Percentiles rank a stretch among this genome's conserved stretches.
Conservation (phyloP, 2,113 vertebrate species). For the Mus pahari region DNA sequence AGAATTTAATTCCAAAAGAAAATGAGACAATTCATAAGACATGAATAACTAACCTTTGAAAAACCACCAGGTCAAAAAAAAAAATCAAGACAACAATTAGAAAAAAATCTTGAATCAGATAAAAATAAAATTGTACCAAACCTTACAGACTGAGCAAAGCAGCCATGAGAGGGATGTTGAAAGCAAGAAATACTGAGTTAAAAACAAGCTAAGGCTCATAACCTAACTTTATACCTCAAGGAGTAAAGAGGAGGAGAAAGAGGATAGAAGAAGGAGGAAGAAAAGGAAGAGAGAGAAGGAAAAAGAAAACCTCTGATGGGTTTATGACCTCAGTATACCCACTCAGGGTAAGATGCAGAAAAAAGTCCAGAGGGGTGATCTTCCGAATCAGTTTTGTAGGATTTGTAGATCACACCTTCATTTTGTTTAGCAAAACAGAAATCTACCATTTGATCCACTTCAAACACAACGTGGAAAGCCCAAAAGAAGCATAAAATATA, state of each 20-base stretch:
- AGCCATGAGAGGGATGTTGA: not conserved
- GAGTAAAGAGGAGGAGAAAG: no score
- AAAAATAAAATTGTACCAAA: not conserved
- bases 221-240: not conserved
- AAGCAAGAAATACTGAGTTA: not conserved
- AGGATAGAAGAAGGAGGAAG: no score
- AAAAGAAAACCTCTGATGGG: conserved; percentile 85
- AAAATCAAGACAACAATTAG: not conserved
- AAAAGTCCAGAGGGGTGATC: conserved; percentile 91
- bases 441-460: conserved; percentile 98
- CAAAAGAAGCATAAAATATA: conserved; percentile 90
- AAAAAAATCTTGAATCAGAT: not conserved
- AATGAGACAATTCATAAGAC: not conserved
- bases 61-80: not conserved
- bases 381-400: conserved; percentile 91
- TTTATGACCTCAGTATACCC: conserved; percentile 93
- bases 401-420: conserved; percentile 93
- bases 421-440: conserved; percentile 97
- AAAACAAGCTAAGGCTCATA: not conserved
- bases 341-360: conserved; percentile 95
- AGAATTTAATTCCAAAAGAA: not conserved
- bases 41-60: not conserved
- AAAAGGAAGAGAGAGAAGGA: no score
- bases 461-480: conserved; percentile 94
- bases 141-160: not conserved